phyloP scores from a whole-genome alignment of 2,888 invertebrate genomes.

The Drosophila eohydei region DNA sequence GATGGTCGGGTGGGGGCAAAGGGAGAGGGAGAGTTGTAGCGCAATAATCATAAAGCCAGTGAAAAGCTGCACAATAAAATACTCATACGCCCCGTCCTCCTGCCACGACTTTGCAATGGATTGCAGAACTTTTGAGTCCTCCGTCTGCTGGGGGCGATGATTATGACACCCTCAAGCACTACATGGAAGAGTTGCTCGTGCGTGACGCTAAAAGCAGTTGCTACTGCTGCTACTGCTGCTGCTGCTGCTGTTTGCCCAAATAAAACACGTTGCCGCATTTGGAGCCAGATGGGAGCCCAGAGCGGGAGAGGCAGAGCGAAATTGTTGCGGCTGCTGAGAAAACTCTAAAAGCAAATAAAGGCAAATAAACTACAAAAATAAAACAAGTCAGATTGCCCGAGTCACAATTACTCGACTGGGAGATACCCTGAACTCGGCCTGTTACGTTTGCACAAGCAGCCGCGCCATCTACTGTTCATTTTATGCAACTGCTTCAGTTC shows the following conservation, averaged over 20 bases:
- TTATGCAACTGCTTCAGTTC: background rate
- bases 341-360: conserved; percentile 21
- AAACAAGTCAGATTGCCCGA: conserved; percentile 9
- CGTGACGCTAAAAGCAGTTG: conserved; percentile 28
- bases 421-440: background rate
- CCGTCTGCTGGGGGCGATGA: conserved; percentile 44
- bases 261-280: conserved; percentile 57
- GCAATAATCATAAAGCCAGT: conserved; percentile 75
- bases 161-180: conserved; percentile 58
- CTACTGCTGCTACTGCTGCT: background rate
- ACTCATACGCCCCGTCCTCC: conserved; percentile 5
- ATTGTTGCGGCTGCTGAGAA: conserved; percentile 54
- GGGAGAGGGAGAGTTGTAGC: conserved; percentile 22
- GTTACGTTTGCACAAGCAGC: background rate
- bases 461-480: background rate
- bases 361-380: conserved; percentile 10
- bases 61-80: conserved; percentile 70
- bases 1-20: background rate
- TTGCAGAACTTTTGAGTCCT: conserved; percentile 11
- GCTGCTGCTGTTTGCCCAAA: conserved; percentile 24
- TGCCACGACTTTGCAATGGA: background rate
- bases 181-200: conserved; percentile 48
- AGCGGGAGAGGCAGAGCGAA: background rate
- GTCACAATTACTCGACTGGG: background rate
- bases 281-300: conserved; percentile 17